A percentile compares a stretch with the other conserved stretches of the same genome.
Conservation (phyloP, 2,113 vertebrate genomes). For the Elanus axillaris region DNA sequence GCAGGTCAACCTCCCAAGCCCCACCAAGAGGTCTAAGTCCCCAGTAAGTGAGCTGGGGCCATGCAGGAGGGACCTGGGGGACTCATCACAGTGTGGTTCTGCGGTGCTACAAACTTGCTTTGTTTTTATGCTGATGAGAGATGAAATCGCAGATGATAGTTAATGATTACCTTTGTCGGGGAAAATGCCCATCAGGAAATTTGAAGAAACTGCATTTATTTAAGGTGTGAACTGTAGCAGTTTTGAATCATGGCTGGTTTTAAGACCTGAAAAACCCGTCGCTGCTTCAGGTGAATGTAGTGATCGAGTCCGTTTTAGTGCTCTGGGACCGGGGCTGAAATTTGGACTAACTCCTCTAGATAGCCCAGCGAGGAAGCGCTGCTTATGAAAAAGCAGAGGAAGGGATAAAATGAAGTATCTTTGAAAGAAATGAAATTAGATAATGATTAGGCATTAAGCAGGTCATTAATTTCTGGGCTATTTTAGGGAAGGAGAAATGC, state of each 20-base stretch:
- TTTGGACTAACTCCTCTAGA: background rate
- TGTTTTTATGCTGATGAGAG: background rate
- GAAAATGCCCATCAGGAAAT: background rate
- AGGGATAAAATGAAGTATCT: background rate
- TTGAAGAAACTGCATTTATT: background rate
- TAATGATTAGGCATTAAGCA: background rate
- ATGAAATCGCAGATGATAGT: background rate
- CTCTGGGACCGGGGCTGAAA: background rate
- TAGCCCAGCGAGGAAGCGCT: fast-evolving
- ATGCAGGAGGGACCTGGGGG: background rate
- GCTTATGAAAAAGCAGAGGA: background rate
- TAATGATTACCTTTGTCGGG: background rate
- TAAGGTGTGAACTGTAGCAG: background rate
- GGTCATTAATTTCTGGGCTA: slow-evolving; percentile 32
- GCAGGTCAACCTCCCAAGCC: background rate
- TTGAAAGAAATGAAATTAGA: background rate
- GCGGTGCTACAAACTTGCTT: background rate
- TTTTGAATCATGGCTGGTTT: background rate
- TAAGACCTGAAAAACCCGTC: background rate
- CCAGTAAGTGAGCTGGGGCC: background rate
- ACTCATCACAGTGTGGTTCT: background rate
- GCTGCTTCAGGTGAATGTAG: background rate
- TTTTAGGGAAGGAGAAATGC: background rate
- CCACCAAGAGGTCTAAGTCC: background rate
- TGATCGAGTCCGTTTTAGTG: fast-evolving